Evolutionary conservation across 2,797 vertebrate species (phyloP), one percentile per base, ranked within the genome.

Genomic region (Sebastes baramenuke): DNA sequence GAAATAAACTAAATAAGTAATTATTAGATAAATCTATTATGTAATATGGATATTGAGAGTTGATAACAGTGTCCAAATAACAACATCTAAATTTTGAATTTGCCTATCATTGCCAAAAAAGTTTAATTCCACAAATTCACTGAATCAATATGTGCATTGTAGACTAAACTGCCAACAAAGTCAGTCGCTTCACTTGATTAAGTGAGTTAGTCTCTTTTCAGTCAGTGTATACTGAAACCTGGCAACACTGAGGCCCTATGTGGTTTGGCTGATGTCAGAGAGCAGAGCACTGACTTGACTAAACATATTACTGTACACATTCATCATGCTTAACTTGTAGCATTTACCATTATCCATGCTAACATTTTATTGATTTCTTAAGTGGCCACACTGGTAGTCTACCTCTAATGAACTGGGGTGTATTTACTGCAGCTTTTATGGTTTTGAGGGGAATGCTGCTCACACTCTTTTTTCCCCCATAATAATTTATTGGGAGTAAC

Each of bases 111-210:
- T 25, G 7, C 20, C 29, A 61, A 29, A n/a, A 66, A 58, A 10
- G 38, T 62, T 84, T 84, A 78, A 84, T 81, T 67, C 55, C 58
- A 73, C 77, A 86, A 76, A 86, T 73, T 74, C 27, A 68, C 34
- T 67, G 18, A 52, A 74, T 88, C 71, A 59, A 61, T 88, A 65
- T 25, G 68, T 82, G 20, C 73, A 24, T 22, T 3, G 55, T 54
- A 14, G 29, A 42, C 77, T 71, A 30, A 82, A 74, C 71, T 79
- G 82, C 64, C 69, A 71, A 55, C 62, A 54, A 54, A 76, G 46
- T 46, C 74, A 24, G 42, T 67, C 1, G 4, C 67, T 69, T 78
- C 66, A 72, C 64, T 83, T 64, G 61, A 85, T 88, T 20, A 49
- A 77, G 24, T 79, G 59, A 84, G 77, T 85, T 59, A 61, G 11